phyloP scores from a whole-genome alignment of 2,888 invertebrate genomes.

The Melitaea athalia region DNA sequence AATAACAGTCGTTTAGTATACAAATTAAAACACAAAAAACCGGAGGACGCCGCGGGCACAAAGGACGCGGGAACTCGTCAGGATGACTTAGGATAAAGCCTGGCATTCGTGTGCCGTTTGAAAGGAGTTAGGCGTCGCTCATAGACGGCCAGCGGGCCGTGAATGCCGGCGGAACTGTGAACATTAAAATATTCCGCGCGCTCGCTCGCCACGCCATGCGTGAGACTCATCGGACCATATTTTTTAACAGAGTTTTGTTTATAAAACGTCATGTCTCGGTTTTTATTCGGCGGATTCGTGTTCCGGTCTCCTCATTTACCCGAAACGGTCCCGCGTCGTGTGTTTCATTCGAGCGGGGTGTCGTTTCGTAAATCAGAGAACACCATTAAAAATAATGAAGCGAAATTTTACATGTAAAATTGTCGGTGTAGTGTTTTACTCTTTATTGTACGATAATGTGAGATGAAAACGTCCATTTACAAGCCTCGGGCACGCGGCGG shows the following conservation, averaged over 20 bases:
- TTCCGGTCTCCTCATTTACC: conserved; percentile 34
- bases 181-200: conserved; percentile 76
- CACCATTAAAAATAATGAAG: conserved; percentile 65
- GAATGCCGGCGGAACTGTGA: conserved; percentile 47
- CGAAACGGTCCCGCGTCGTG: conserved; percentile 25
- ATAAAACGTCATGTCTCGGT: conserved; percentile 56
- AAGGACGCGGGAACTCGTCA: conserved; percentile 45
- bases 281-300: conserved; percentile 37
- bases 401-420: conserved; percentile 48
- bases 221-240: conserved; percentile 62
- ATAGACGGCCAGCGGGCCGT: conserved; percentile 58
- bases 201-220: conserved; percentile 62
- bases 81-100: conserved; percentile 56
- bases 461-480: conserved; percentile 45
- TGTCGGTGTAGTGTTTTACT: conserved; percentile 42
- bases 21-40: conserved; percentile 46
- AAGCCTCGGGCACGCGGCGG: conserved; percentile 25
- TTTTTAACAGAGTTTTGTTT: conserved; percentile 68
- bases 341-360: conserved; percentile 40
- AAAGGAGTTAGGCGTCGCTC: conserved; percentile 61
- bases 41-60: conserved; percentile 40
- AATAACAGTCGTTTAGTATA: conserved; percentile 45
- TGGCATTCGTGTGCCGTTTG: conserved; percentile 55
- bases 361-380: conserved; percentile 55
- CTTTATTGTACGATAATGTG: conserved; percentile 45